Conservation (phyloP, 2,888 invertebrate species). For the Melitaea athalia region DNA sequence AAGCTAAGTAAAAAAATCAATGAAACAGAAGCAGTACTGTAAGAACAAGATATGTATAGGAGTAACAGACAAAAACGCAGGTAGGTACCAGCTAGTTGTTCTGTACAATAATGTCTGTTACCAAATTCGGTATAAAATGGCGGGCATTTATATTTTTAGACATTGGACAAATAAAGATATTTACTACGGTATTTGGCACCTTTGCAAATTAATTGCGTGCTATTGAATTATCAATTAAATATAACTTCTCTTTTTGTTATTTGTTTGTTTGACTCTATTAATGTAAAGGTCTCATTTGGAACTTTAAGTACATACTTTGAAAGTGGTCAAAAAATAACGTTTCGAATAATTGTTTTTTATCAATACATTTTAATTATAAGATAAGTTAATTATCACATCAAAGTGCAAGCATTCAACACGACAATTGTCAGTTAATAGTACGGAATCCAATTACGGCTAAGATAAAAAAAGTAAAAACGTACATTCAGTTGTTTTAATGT, state of each 20-base stretch:
- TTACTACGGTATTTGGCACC: slow-evolving; percentile 30
- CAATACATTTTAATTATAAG: not conserved
- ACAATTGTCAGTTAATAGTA: not conserved
- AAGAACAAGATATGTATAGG: not conserved
- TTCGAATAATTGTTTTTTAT: not conserved
- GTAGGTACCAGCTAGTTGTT: not conserved
- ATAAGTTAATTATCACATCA: not conserved
- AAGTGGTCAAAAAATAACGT: not conserved
- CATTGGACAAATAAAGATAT: slow-evolving; percentile 20
- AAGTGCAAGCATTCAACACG: no score
- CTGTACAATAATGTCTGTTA: not conserved
- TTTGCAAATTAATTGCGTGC: slow-evolving; percentile 22
- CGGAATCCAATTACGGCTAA: not conserved
- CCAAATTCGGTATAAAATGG: slow-evolving; percentile 13
- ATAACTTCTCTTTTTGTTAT: slow-evolving; percentile 12
- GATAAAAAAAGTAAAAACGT: not conserved
- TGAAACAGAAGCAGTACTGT: not conserved
- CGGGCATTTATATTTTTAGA: slow-evolving; percentile 11
- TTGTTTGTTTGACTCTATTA: not conserved
- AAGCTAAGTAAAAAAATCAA: no score
- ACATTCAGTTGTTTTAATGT: no score
- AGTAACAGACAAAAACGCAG: not conserved
- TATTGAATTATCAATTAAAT: slow-evolving; percentile 19
- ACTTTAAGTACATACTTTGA: not conserved
- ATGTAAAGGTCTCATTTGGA: slow-evolving; percentile 15